Percentiles rank a stretch among this genome's conserved stretches.
Conservation (phyloP, 2,888 invertebrate species). For the Synanthedon formicaeformis region DNA sequence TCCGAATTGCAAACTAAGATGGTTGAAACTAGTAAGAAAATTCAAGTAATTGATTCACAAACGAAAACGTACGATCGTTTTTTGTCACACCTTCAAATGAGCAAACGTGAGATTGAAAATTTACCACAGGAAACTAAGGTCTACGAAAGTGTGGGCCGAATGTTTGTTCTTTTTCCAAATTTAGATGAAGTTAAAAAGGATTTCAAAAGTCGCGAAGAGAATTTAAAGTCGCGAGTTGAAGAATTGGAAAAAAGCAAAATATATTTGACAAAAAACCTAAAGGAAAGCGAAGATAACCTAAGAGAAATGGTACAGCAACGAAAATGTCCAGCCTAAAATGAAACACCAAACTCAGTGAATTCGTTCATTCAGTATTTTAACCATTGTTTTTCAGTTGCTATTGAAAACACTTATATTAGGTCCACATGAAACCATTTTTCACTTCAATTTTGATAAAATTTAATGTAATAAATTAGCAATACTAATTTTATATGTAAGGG, state of each 20-base stretch:
- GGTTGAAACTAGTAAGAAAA: constrained; percentile 83
- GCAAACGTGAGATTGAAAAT: constrained; percentile 73
- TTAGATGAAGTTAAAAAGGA: constrained; percentile 73
- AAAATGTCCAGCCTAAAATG: constrained; percentile 55
- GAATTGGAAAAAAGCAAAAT: constrained; percentile 79
- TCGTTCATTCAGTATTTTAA: not conserved
- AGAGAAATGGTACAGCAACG: constrained; percentile 83
- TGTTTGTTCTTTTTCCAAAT: constrained; percentile 79
- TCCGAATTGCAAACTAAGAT: constrained; percentile 84
- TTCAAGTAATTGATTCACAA: constrained; percentile 82
- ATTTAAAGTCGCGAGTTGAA: constrained; percentile 75
- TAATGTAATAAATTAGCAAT: too few relatives aligned
- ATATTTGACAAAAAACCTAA: constrained; percentile 84
- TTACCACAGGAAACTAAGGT: constrained; percentile 76
- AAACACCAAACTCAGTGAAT: constrained; percentile 6
- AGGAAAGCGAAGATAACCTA: constrained; percentile 87
- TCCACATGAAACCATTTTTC: too few relatives aligned
- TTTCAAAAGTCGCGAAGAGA: constrained; percentile 70
- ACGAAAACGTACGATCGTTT: constrained; percentile 76
- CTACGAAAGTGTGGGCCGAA: constrained; percentile 86
- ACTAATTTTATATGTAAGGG: too few relatives aligned
- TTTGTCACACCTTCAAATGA: constrained; percentile 78
- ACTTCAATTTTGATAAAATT: too few relatives aligned
- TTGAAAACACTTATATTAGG: too few relatives aligned
- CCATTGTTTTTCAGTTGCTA: too few relatives aligned